Evolutionary conservation across 1,140 invertebrate species (phyloP).

Genomic region (Eciton burchellii): DNA sequence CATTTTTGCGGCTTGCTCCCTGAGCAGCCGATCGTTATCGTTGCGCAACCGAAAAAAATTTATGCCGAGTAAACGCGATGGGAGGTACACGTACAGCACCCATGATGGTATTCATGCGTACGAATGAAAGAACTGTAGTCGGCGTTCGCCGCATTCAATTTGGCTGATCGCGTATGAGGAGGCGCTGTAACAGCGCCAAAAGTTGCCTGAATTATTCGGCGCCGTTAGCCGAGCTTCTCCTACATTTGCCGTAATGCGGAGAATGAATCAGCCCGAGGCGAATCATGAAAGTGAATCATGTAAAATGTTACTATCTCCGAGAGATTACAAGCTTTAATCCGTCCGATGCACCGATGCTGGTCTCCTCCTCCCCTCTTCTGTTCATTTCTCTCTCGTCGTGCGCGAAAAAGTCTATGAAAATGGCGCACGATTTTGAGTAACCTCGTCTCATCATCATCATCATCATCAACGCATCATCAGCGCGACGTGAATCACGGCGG

Average conservation of each 20-base stretch:
- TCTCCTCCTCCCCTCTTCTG: background rate
- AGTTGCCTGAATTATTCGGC: conserved; percentile 44
- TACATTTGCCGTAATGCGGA: conserved; percentile 16
- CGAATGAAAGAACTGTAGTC: conserved; percentile 2
- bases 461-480: no score
- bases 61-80: conserved; percentile 21
- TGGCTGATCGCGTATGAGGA: conserved; percentile 35
- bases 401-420: no score
- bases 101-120: no score
- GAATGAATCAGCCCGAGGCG: conserved; percentile 28
- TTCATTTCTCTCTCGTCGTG: no score
- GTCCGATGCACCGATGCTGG: background rate
- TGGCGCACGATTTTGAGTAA: no score
- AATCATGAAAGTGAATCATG: conserved; percentile 36
- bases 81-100: background rate
- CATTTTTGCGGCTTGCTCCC: conserved; percentile 19
- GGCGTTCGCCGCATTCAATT: conserved; percentile 36
- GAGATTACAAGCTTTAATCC: background rate
- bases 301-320: conserved; percentile 21
- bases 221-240: conserved; percentile 32
- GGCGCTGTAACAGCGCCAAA: conserved; percentile 44
- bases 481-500: no score
- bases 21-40: no score
- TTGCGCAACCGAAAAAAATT: no score
- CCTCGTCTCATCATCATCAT: no score